Evolutionary conservation across 2,797 vertebrate genomes (phyloP).

Genomic region (Carduelis carduelis): DNA sequence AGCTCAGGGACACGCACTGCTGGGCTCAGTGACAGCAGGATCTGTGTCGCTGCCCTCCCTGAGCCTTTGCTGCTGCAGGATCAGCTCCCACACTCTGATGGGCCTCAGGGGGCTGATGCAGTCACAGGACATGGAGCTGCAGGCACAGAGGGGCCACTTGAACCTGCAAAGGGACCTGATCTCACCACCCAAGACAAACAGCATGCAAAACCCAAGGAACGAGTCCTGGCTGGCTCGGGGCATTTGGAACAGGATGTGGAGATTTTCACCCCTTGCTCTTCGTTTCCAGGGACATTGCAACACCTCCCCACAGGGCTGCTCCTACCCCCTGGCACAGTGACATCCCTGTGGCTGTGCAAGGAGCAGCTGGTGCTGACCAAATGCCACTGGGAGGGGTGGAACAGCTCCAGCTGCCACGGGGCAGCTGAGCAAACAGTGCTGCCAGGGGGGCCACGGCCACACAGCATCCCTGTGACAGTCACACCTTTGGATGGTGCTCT

Average conservation of each 20-base stretch:
- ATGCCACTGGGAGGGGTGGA: background rate
- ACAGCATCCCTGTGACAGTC: background rate
- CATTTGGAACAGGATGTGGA: conserved; percentile 20
- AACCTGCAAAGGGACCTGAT: conserved; percentile 48
- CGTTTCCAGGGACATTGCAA: background rate
- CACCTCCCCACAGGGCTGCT: background rate
- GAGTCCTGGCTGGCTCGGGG: background rate
- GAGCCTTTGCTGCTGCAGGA: background rate
- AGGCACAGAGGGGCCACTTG: background rate
- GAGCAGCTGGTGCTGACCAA: background rate
- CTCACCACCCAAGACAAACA: conserved; percentile 56
- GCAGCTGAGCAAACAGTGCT: background rate
- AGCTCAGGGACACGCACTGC: background rate
- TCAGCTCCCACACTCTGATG: background rate
- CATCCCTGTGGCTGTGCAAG: background rate
- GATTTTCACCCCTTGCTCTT: conserved; percentile 9
- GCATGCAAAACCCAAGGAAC: conserved; percentile 21
- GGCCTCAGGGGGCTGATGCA: background rate
- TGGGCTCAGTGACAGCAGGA: background rate
- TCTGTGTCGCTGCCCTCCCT: rapidly evolving
- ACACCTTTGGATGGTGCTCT: background rate
- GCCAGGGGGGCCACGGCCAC: rapidly evolving
- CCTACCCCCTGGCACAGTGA: rapidly evolving
- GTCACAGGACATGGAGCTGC: background rate
- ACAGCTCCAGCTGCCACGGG: background rate